Conservation (phyloP, 2,797 vertebrate genomes). For the Pipistrellus nathusii region DNA sequence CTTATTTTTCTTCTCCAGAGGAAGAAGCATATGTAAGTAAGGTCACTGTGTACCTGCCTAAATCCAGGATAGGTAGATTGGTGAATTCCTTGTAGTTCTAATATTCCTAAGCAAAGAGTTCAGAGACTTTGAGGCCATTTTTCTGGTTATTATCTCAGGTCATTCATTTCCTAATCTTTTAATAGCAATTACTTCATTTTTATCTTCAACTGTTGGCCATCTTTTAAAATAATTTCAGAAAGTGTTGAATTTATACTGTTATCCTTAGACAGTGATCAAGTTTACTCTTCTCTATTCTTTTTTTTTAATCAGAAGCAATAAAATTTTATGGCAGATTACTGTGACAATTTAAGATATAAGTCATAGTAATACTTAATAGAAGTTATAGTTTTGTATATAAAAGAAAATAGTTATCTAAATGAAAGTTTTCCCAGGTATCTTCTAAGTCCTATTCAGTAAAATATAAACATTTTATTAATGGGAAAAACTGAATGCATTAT, state of each 20-base stretch:
- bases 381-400: not conserved
- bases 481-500: not conserved
- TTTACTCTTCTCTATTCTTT: not conserved
- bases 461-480: constrained; percentile 5
- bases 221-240: constrained; percentile 26
- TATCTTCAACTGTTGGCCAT: not conserved
- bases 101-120: not conserved
- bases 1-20: not conserved
- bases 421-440: not conserved
- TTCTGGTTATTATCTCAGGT: not conserved
- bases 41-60: not conserved
- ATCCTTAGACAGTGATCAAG: not conserved
- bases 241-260: constrained; percentile 39
- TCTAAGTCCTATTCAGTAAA: not conserved
- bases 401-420: constrained; percentile 29
- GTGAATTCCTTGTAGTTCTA: not conserved
- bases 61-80: not conserved
- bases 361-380: not conserved
- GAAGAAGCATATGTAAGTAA: not conserved
- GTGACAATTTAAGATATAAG: constrained; percentile 26
- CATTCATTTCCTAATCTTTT: not conserved
- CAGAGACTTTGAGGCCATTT: not conserved
- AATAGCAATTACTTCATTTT: not conserved
- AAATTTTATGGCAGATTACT: not conserved
- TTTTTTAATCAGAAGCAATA: not conserved